Evolutionary conservation across 2,113 vertebrate species (phyloP).

Genomic region (Penelope pileata): DNA sequence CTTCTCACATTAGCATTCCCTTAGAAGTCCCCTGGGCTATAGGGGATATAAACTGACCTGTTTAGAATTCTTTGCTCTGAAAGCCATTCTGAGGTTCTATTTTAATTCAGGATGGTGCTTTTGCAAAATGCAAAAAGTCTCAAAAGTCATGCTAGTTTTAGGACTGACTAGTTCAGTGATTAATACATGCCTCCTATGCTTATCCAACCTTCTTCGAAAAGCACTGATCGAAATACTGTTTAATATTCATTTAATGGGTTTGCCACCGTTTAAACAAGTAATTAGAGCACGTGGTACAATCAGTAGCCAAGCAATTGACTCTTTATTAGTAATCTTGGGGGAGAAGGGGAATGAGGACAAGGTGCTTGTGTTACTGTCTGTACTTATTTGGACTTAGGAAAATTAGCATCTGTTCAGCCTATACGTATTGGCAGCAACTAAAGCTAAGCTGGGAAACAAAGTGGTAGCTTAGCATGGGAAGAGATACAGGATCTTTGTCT

Average conservation of each 20-base stretch:
- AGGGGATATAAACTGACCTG: background rate
- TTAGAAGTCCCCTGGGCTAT: background rate
- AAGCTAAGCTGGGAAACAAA: background rate
- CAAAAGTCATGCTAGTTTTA: slow-evolving; percentile 38
- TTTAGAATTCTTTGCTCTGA: background rate
- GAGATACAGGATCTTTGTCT: background rate
- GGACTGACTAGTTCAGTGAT: slow-evolving; percentile 46
- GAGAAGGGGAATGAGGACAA: slow-evolving; percentile 41
- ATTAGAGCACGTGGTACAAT: slow-evolving; percentile 53
- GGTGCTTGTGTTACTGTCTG: slow-evolving; percentile 46
- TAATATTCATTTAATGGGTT: slow-evolving; percentile 64
- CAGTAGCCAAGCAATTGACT: slow-evolving; percentile 60
- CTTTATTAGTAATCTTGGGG: slow-evolving; percentile 54
- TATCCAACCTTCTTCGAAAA: slow-evolving; percentile 36
- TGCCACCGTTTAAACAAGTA: slow-evolving; percentile 56
- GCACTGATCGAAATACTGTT: slow-evolving; percentile 50
- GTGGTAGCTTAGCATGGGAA: background rate
- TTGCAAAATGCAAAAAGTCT: slow-evolving; percentile 45
- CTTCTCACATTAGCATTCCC: background rate
- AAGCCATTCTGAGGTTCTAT: slow-evolving; percentile 15
- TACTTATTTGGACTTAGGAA: slow-evolving; percentile 33
- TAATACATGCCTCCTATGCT: slow-evolving; percentile 42
- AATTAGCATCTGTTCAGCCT: slow-evolving; percentile 56
- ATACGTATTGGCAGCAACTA: background rate
- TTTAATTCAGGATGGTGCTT: slow-evolving; percentile 10